Base-by-base conservation (phyloP, 2,113 vertebrate genomes). In the Merops nubicus region DNA sequence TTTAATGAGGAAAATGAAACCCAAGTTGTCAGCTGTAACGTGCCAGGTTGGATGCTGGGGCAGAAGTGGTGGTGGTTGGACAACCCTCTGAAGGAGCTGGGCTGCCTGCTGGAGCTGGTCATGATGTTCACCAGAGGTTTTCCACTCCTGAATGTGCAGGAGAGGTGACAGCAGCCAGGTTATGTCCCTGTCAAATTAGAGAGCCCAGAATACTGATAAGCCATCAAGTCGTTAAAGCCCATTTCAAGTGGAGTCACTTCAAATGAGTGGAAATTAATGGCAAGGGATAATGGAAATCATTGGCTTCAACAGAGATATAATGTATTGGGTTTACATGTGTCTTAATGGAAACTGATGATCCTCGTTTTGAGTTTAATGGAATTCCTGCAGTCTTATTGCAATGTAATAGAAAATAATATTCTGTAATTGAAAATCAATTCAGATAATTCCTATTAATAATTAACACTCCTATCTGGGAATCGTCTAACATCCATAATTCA, bases 381-480 rank as follows among this genome's bases (percentile, higher is more conserved):
- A 97, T 98, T 93, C 94, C 96, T 97, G 94, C 76, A 96, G 89
- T 56, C 95, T 95, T 96, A 86, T 60, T 97, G 96, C 93, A 88
- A 8, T 59, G 69, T 91, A 96, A 96, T 91, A 97, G 96, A 96
- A 98, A 97, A 97, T 95, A 88, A 97, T 97, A 97, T 77, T 97
- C 91, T 91, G 72, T 97, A 94, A 98, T 94, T 97, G 97, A 70
- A 77, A 98, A 98, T 98, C 97, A 97, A 97, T 98, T 94, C 96
- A 97, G 97, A 97, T 98, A 96, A 98, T 97, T 96, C 72, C 96
- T 95, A 95, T 98, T 93, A 98, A 97, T 98, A 98, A 98, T 98
- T 97, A 98, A 98, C 97, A 87, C 89, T 86, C 63, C 93, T 96
- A 43, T 88, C 95, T 91, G 22, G 6, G 96, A 97, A 85, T 79